These are phyloP conservation scores for Chlorodrepanis virens DNA, from an alignment of 2,113 vertebrate genomes.

Conservation along the genomic window DNA sequence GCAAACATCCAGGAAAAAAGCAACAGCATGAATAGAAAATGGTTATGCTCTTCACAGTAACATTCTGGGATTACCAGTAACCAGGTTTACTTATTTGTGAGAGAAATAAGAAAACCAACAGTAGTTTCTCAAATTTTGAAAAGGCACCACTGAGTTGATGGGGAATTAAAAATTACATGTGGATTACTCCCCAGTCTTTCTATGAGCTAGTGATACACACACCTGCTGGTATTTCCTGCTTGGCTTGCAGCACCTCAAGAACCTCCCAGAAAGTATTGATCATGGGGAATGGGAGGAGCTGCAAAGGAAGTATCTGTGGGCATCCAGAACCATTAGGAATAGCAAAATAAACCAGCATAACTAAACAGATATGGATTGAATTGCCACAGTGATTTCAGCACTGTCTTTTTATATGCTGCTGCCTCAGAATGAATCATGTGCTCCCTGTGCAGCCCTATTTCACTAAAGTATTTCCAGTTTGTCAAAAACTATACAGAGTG, in stretches of 20 bases:
- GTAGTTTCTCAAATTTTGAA: background rate
- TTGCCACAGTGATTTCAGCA: background rate
- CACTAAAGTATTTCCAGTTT: conserved; percentile 71
- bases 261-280: background rate
- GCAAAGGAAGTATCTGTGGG: background rate
- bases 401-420: conserved; percentile 21
- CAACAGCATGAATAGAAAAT: background rate
- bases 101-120: background rate
- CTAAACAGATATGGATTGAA: conserved; percentile 47
- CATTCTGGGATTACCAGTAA: background rate
- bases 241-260: background rate
- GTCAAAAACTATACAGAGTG: conserved; percentile 56
- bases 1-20: background rate
- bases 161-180: background rate
- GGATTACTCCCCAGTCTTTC: background rate
- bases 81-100: background rate
- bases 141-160: background rate
- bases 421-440: conserved; percentile 26
- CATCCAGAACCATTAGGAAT: background rate
- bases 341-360: background rate
- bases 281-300: conserved; percentile 5
- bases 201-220: background rate
- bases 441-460: conserved; percentile 44
- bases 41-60: background rate
- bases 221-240: background rate